These are phyloP conservation scores for Haliclona indistincta DNA, from an alignment of 37 sponge, comb jelly and placozoan genomes.

Conservation along the genomic window DNA sequence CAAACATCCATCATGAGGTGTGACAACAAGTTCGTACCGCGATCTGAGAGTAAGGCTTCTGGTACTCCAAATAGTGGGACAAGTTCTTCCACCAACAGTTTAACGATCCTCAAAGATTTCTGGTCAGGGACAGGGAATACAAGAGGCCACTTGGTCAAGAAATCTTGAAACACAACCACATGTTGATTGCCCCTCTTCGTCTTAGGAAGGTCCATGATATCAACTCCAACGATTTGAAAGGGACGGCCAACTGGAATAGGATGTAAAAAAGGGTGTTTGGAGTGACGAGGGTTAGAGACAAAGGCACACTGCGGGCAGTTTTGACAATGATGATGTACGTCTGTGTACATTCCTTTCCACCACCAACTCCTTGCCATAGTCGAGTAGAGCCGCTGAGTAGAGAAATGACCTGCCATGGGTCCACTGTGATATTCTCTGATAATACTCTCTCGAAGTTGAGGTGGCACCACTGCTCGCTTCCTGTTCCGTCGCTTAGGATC, in stretches of 20 bases:
- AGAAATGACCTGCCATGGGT: conserved; percentile 21
- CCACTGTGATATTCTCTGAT: neutral
- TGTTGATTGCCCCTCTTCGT: conserved; percentile 27
- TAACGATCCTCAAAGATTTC: conserved; percentile 6
- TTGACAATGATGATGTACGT: conserved; percentile 14
- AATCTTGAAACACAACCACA: conserved; percentile 25
- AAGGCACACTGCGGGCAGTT: conserved; percentile 27
- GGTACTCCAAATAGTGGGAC: conserved; percentile 13
- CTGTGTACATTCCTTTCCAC: conserved; percentile 45
- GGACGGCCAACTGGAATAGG: conserved; percentile 33
- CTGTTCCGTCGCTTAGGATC: neutral
- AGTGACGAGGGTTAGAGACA: neutral
- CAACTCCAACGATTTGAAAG: conserved; percentile 54
- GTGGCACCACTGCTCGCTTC: conserved; percentile 23
- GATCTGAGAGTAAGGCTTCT: conserved; percentile 10
- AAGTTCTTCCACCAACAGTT: conserved; percentile 3
- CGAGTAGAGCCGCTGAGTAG: conserved; percentile 1
- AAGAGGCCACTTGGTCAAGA: conserved; percentile 32
- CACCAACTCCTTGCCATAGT: conserved; percentile 13
- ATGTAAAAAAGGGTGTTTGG: neutral
- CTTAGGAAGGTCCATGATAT: conserved; percentile 41
- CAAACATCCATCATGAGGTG: conserved; percentile 11
- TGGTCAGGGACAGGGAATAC: conserved; percentile 1
- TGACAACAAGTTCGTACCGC: conserved; percentile 24
- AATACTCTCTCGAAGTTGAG: neutral